Base-by-base conservation (phyloP, 2,113 vertebrate genomes). In the Myotis davidii region DNA sequence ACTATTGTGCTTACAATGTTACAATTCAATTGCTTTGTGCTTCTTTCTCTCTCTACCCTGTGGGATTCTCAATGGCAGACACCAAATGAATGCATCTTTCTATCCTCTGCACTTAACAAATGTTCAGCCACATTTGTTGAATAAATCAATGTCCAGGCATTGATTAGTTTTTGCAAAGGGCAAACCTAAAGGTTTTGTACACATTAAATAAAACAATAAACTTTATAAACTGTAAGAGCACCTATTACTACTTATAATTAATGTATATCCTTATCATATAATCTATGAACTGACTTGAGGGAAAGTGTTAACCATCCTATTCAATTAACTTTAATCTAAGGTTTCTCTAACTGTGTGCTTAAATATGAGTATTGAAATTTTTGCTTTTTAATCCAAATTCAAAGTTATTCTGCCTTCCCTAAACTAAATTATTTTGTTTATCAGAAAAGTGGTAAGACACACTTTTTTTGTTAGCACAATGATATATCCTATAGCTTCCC, bases 351-450 rank as follows among this genome's bases (percentile, higher is more conserved):
- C n/a, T 0, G 10, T 77, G 0, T 1, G 17, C 2, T 17, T 74
- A 85, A 65, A 81, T 45, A 70, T 73, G 39, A 94, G 2, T n/a
- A 70, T 61, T 84, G 45, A 77, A 61, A 54, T 73, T 85, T 91
- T 76, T 42, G 27, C 37, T 37, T 65, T 92, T 73, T 83, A 21
- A 81, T 34, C 1, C 42, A 94, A 92, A 87, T 65, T 79, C 27
- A 85, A 87, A 91, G 42, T 76, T 90, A 78, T 39, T 85, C 23
- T 78, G 7, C 23, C 14, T 85, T 78, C 61, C 81, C 90, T 73
- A 96, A 79, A 52, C 18, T 56, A 85, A 65, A 48, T 18, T 69
- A 48, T 77, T 96, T 52, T 69, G 20, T 56, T 88, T 56, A 45
- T 32, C 20, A 88, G 21, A 78, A 77, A 83, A 94, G 13, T 78